Conservation (phyloP, 2,113 vertebrate species). For the Triplophysa dalaica region DNA sequence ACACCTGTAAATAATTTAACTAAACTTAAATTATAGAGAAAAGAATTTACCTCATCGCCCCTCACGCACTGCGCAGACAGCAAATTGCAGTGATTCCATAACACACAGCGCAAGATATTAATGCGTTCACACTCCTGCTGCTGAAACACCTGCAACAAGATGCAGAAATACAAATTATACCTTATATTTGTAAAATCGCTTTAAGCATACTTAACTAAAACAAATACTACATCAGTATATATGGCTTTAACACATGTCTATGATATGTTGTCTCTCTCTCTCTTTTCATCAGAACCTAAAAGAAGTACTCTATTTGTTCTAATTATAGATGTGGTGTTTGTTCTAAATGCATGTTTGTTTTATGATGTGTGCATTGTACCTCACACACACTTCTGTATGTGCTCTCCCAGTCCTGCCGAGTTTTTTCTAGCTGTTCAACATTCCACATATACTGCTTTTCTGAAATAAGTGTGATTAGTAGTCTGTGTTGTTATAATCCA, state of each 20-base stretch:
- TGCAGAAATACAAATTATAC: background rate
- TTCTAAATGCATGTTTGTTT: background rate
- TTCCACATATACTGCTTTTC: conserved; percentile 80
- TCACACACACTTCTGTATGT: conserved; percentile 87
- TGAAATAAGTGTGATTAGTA: too few species aligned
- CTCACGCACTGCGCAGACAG: conserved; percentile 89
- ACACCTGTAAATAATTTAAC: background rate
- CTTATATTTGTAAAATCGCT: background rate
- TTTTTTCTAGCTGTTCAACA: conserved; percentile 78
- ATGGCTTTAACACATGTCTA: background rate
- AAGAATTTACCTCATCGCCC: conserved; percentile 82
- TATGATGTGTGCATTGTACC: conserved; percentile 68
- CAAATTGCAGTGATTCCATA: conserved; percentile 95
- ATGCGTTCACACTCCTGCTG: conserved; percentile 88
- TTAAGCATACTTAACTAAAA: background rate
- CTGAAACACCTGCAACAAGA: conserved; percentile 83
- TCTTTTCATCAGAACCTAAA: background rate
- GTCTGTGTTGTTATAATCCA: too few species aligned
- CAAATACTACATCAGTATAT: background rate
- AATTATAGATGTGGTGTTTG: background rate
- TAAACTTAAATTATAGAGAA: background rate
- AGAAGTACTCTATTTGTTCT: background rate
- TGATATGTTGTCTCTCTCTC: background rate
- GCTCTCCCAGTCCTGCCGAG: conserved; percentile 84
- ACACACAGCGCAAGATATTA: conserved; percentile 79